These are phyloP conservation scores for Synaphobranchus kaupii DNA, from an alignment of 2,797 vertebrate species.

Conservation along the genomic window DNA sequence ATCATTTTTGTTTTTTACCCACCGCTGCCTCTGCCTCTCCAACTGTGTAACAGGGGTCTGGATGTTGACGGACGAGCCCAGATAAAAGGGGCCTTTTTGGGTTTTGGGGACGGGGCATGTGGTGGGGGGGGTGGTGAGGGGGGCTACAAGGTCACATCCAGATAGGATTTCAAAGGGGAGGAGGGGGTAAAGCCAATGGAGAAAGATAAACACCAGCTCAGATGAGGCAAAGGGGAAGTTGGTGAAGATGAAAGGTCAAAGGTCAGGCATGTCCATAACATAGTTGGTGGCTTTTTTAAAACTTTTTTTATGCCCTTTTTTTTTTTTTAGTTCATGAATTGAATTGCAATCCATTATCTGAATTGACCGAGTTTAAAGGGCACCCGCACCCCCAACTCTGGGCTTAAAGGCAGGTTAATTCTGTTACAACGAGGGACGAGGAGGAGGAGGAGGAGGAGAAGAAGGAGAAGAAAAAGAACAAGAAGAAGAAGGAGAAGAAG, in stretches of 20 bases:
- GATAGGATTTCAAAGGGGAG: slow-evolving; percentile 25
- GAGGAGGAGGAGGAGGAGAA: neutral
- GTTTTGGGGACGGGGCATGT: neutral
- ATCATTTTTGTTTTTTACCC: neutral
- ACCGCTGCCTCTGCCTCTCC: neutral
- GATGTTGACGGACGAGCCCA: slow-evolving; percentile 20
- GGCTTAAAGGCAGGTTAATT: neutral
- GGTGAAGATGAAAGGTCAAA: neutral
- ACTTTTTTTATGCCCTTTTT: neutral
- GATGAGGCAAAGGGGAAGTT: neutral
- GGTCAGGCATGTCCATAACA: neutral
- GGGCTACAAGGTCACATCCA: slow-evolving; percentile 30
- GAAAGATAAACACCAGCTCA: neutral
- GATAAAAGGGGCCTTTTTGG: neutral
- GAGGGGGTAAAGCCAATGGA: neutral
- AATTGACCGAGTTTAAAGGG: neutral
- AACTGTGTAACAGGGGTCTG: neutral
- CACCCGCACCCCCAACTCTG: neutral
- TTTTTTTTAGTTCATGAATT: neutral
- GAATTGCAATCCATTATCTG: neutral
- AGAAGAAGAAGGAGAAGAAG: neutral
- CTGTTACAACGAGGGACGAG: neutral
- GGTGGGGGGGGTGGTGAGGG: neutral
- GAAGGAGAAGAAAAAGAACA: neutral
- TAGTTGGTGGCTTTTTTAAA: neutral